These are phyloP conservation scores for Drosophila chauvacae DNA, from an alignment of 1,140 invertebrate species.

Conservation along the genomic window DNA sequence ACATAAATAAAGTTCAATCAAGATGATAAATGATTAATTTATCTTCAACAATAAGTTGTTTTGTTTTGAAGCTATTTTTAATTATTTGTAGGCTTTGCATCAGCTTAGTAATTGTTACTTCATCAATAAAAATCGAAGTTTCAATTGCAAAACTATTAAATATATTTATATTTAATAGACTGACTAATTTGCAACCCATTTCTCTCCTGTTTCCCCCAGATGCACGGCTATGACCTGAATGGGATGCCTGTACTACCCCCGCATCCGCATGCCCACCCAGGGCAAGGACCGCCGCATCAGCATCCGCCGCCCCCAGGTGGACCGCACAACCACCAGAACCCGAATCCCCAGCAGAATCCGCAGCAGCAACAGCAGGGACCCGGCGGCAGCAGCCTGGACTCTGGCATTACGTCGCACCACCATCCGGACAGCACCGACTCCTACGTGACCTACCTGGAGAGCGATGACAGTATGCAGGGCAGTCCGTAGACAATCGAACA, in stretches of 20 bases:
- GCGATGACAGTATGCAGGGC: slow-evolving; percentile 91
- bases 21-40: slow-evolving; percentile 7
- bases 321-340: slow-evolving; percentile 42
- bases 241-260: slow-evolving; percentile 85
- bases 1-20: not conserved
- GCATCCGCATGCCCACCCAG: slow-evolving; percentile 84
- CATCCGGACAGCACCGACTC: slow-evolving; percentile 94
- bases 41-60: not conserved
- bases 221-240: slow-evolving; percentile 94
- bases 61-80: not conserved
- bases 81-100: not conserved
- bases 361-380: slow-evolving; percentile 61
- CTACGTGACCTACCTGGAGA: slow-evolving; percentile 95
- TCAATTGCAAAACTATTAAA: not conserved
- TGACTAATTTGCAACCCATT: not conserved
- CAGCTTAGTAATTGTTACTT: not conserved
- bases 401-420: slow-evolving; percentile 85
- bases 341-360: slow-evolving; percentile 57
- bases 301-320: slow-evolving; percentile 35
- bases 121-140: not conserved
- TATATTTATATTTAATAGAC: too few relatives aligned
- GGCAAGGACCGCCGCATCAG: slow-evolving; percentile 62
- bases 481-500: slow-evolving; percentile 86
- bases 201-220: slow-evolving; percentile 85
- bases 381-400: slow-evolving; percentile 80